Percentiles rank a stretch among this genome's conserved stretches.
These are phyloP conservation scores for Tragelaphus scriptus DNA, from an alignment of 2,113 vertebrate genomes.

Conservation along the genomic window DNA sequence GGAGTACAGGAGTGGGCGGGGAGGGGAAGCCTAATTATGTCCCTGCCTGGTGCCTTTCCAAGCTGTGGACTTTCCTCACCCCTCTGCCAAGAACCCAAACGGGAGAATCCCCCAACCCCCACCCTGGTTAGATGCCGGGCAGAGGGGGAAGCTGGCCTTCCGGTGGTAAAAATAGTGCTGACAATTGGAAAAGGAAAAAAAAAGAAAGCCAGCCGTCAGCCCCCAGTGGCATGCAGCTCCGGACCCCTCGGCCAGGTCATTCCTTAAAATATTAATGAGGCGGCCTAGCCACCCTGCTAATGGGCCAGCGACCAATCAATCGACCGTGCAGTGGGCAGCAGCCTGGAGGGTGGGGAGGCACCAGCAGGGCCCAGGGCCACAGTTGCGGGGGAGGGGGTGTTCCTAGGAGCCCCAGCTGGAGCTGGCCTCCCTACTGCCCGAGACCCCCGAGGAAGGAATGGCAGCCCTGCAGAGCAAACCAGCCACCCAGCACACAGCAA, in stretches of 20 bases:
- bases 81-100: neutral
- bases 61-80: neutral
- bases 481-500: neutral
- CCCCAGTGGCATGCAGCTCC: neutral
- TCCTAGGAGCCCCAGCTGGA: neutral
- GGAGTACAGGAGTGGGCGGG: neutral
- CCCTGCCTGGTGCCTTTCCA: neutral
- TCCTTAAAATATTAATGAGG: constrained; percentile 65
- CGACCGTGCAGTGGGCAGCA: neutral
- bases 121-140: neutral
- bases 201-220: neutral
- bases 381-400: neutral
- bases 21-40: neutral
- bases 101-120: neutral
- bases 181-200: neutral
- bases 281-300: neutral
- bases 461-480: neutral
- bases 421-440: neutral
- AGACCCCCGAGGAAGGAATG: neutral
- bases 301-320: neutral
- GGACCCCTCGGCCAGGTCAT: constrained; percentile 39
- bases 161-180: constrained; percentile 59
- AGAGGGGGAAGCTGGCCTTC: constrained; percentile 49
- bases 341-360: neutral
- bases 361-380: neutral